Conservation (phyloP, 1,140 invertebrate species). For the Lamellibrachia luymesi region DNA sequence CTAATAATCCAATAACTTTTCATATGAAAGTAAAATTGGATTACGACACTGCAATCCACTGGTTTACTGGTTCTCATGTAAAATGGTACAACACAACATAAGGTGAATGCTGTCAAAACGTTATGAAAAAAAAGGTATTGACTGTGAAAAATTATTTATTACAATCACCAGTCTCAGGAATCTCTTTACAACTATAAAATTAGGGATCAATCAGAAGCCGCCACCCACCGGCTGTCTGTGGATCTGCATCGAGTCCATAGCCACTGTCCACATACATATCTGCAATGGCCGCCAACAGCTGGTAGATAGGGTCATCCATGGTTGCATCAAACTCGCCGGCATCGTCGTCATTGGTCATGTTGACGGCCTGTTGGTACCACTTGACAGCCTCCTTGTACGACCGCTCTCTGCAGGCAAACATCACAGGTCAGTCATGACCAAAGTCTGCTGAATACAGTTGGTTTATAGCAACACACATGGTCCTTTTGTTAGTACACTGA, state of each 20-base stretch:
- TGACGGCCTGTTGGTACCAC: conserved; percentile 58
- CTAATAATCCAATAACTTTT: too few species aligned
- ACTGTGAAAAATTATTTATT: too few species aligned
- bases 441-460: neutral
- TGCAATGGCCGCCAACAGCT: conserved; percentile 59
- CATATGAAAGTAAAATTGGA: too few species aligned
- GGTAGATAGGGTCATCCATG: conserved; percentile 54
- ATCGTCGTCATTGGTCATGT: conserved; percentile 56
- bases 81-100: too few species aligned
- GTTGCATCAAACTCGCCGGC: conserved; percentile 57
- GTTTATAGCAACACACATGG: neutral
- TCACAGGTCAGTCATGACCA: neutral
- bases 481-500: neutral
- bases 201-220: neutral
- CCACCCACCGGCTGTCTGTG: conserved; percentile 56
- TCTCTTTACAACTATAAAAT: neutral
- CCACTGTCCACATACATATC: conserved; percentile 60
- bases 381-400: conserved; percentile 58
- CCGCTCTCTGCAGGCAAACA: conserved; percentile 39
- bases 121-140: too few species aligned
- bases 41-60: too few species aligned
- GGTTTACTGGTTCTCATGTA: too few species aligned
- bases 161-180: too few species aligned
- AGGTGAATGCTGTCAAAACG: too few species aligned
- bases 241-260: conserved; percentile 56